Evolutionary conservation across 2,113 vertebrate genomes (phyloP), one percentile per base, ranked within the genome.

Genomic region (Dicaeum eximium): DNA sequence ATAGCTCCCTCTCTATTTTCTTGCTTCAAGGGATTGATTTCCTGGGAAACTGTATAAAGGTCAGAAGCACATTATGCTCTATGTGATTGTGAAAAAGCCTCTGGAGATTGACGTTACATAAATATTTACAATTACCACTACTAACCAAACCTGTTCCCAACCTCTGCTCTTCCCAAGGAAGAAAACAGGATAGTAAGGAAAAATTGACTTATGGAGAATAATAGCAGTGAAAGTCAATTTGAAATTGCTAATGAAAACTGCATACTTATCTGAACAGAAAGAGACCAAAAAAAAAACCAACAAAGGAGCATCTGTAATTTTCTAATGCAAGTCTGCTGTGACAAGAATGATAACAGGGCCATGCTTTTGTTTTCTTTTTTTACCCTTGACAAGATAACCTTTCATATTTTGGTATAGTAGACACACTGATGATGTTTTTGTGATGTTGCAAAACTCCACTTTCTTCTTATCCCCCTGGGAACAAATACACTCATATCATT

Each of bases 341-440:
- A 80, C 90, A 92, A 91, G 80, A 89, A 71, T 14, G 37, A 83
- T 80, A 95, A 91, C 74, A 90, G 61, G n/a, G 79, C 15, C 25
- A 78, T 38, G 65, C 54, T 90, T 93, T 91, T 96, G 82, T 96
- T 96, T 94, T 95, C 89, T 94, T 96, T 88, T 88, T 86, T 93
- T 95, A 95, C 75, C 88, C 96, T 96, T 95, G 94, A 96, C 85
- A 58, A 91, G 90, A 96, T 95, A 96, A 96, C 93, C 88, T 96
- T 92, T 80, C 70, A 58, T 90, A 72, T 86, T 96, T 86, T 88
- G 47, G 54, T 90, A 57, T 16, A 79, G 47, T 13, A 82, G 85
- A 88, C 75, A 61, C 25, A 50, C 60, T 2, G 8, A 54, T 40
- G 57, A 45, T 57, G 53, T 65, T 73, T 84, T 62, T 73, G 27